phyloP scores from a whole-genome alignment of 23 tunicate species.

The Clavelina lepadiformis region DNA sequence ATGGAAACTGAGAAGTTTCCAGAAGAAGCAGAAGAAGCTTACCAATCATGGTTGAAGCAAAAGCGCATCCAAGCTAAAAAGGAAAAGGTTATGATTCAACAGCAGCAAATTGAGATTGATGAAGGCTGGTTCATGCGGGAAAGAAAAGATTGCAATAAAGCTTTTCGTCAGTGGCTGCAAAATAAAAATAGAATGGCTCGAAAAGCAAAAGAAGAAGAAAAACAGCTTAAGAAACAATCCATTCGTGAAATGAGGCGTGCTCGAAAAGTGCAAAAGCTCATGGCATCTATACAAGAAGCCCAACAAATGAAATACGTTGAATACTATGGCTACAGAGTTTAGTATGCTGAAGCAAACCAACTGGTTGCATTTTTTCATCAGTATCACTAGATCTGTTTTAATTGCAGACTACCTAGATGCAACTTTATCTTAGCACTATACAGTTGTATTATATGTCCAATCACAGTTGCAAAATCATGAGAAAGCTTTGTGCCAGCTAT shows the following conservation, averaged over 20 bases:
- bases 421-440: too few species aligned
- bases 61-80: conserved; percentile 52
- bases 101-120: conserved; percentile 64
- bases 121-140: conserved; percentile 80
- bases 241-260: conserved; percentile 49
- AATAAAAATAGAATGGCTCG: conserved; percentile 44
- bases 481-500: too few species aligned
- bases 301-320: conserved; percentile 93
- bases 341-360: too few species aligned
- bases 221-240: conserved; percentile 34
- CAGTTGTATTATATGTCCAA: too few species aligned
- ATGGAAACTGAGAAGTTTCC: conserved; percentile 17
- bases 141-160: conserved; percentile 63
- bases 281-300: conserved; percentile 57
- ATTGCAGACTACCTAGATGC: too few species aligned
- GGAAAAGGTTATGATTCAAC: conserved; percentile 59
- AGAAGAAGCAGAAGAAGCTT: conserved; percentile 55
- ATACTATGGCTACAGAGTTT: conserved; percentile 82
- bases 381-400: too few species aligned
- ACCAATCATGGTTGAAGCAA: conserved; percentile 48
- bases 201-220: conserved; percentile 25
- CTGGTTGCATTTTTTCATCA: too few species aligned
- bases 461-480: too few species aligned
- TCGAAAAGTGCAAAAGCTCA: conserved; percentile 48
- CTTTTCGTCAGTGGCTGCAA: conserved; percentile 66